Evolutionary conservation across 2,113 vertebrate species (phyloP).

Genomic region (Platichthys flesus): DNA sequence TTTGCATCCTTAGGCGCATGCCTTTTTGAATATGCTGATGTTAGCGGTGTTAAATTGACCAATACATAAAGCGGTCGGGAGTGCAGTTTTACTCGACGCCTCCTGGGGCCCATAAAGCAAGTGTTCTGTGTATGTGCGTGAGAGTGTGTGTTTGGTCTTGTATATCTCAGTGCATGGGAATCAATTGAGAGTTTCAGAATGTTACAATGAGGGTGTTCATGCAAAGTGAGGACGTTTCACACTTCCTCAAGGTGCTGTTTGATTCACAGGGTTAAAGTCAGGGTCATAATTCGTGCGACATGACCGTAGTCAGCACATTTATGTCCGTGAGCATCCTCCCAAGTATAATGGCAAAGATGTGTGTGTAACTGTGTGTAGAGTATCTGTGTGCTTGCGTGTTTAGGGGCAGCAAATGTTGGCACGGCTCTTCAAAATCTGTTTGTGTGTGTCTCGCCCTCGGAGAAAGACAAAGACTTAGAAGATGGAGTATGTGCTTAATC

Average conservation of each 20-base stretch:
- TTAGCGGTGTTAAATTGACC: slow-evolving; percentile 73
- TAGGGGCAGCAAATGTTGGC: slow-evolving; percentile 6
- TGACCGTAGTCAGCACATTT: not conserved
- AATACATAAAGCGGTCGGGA: slow-evolving; percentile 62
- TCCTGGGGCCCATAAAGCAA: slow-evolving; percentile 50
- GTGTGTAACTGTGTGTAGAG: not conserved
- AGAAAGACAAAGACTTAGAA: not conserved
- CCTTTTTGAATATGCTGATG: slow-evolving; percentile 76
- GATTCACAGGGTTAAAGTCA: slow-evolving; percentile 12
- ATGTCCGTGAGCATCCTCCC: not conserved
- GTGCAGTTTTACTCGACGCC: slow-evolving; percentile 59
- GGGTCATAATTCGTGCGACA: not conserved
- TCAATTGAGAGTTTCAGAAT: slow-evolving; percentile 14
- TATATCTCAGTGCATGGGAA: slow-evolving; percentile 12
- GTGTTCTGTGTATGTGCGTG: not conserved
- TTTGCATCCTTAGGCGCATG: slow-evolving; percentile 50
- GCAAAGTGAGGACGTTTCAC: slow-evolving; percentile 10
- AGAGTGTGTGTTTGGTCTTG: not conserved
- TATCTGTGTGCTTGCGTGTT: not conserved
- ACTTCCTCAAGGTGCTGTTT: not conserved
- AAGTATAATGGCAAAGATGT: not conserved
- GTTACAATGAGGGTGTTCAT: not conserved
- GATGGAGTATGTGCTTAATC: slow-evolving; percentile 3
- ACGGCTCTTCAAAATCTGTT: slow-evolving; percentile 14
- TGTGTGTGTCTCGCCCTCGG: slow-evolving; percentile 8